Conservation (phyloP, 35 echinoderm and acorn worm species). For the Patiria miniata region DNA sequence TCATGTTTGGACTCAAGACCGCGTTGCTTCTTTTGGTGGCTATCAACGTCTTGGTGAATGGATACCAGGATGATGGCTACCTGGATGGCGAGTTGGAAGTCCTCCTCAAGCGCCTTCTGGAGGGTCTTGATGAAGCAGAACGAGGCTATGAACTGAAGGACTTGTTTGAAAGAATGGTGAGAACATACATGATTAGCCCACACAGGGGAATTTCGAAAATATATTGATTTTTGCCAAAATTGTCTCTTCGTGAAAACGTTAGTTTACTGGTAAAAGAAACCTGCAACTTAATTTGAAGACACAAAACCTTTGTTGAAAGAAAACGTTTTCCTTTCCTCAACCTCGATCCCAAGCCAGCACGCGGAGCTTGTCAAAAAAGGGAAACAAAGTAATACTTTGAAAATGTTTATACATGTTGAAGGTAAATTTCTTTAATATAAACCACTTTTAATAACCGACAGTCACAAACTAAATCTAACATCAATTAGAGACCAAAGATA, state of each 20-base stretch:
- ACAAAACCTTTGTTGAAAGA: too few species aligned
- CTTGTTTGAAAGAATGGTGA: not conserved
- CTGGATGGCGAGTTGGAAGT: conserved; percentile 3
- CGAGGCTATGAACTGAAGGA: not conserved
- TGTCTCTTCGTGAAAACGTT: too few species aligned
- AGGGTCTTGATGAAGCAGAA: not conserved
- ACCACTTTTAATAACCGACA: not conserved
- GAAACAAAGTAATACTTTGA: not conserved
- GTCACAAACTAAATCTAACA: not conserved
- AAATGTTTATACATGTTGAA: too few species aligned
- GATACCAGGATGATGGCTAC: not conserved
- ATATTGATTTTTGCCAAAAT: too few species aligned
- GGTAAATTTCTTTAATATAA: too few species aligned
- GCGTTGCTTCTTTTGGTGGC: not conserved
- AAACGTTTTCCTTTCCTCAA: too few species aligned
- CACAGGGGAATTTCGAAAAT: too few species aligned
- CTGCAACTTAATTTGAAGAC: too few species aligned
- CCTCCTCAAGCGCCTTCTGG: not conserved
- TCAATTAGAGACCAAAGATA: not conserved
- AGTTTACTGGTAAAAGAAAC: too few species aligned
- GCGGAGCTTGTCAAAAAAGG: not conserved
- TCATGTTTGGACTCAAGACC: not conserved
- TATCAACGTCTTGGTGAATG: conserved; percentile 8
- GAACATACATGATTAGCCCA: too few species aligned
- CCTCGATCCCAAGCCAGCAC: not conserved